Evolutionary conservation across 1,140 invertebrate species (phyloP).

Genomic region (Helicoverpa zea): DNA sequence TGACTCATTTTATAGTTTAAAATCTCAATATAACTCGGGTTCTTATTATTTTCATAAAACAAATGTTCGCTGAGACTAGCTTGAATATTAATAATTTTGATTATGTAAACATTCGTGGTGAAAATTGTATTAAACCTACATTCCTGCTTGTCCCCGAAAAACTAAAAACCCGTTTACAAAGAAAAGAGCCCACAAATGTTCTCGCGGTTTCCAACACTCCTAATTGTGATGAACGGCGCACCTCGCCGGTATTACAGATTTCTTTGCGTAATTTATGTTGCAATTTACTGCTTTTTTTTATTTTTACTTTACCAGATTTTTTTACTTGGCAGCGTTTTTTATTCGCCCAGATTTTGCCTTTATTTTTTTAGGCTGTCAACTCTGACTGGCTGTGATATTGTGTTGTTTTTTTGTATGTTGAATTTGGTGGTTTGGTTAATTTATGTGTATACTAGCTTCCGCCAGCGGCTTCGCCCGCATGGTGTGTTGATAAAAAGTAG

Average conservation of each 20-base stretch:
- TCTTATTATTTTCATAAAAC: no score
- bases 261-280: constrained; percentile 71
- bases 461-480: no score
- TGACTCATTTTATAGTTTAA: no score
- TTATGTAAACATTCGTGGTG: no score
- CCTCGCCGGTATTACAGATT: constrained; percentile 68
- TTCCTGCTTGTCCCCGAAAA: background rate
- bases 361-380: constrained; percentile 36
- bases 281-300: constrained; percentile 65
- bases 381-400: constrained; percentile 6
- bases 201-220: constrained; percentile 52
- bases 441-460: no score
- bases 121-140: background rate
- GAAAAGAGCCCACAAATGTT: constrained; percentile 39
- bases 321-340: constrained; percentile 53
- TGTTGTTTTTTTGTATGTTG: background rate
- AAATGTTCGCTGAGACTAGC: no score
- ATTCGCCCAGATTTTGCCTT: constrained; percentile 38
- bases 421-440: no score
- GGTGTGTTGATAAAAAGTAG: no score
- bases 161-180: constrained; percentile 16
- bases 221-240: constrained; percentile 69
- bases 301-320: constrained; percentile 54
- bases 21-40: no score
- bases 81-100: no score